phyloP scores from a whole-genome alignment of 2,113 vertebrate species.

The Pygoscelis adeliae region DNA sequence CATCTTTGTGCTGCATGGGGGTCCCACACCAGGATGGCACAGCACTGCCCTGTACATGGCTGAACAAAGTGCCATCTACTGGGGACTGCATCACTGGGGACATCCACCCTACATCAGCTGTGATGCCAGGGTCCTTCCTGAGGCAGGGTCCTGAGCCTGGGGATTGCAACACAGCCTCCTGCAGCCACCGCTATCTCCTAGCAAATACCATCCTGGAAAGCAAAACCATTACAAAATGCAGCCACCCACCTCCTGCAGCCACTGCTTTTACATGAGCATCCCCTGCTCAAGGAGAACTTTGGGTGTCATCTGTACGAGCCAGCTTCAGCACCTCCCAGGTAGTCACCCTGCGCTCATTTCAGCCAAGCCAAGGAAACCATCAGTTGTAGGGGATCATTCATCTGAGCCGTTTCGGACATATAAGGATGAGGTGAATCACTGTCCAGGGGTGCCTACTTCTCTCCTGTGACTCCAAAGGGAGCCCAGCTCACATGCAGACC shows the following conservation, averaged over 20 bases:
- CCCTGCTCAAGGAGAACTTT: neutral
- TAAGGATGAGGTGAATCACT: neutral
- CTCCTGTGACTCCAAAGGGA: neutral
- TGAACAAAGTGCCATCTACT: neutral
- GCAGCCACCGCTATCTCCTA: neutral
- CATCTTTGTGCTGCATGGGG: accelerated
- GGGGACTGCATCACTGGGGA: neutral
- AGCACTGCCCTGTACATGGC: neutral
- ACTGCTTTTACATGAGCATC: neutral
- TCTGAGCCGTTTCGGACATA: neutral
- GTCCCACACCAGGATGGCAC: neutral
- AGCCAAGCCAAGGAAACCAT: neutral
- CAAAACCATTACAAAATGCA: neutral
- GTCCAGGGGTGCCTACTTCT: neutral
- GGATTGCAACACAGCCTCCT: neutral
- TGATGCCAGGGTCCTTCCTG: neutral
- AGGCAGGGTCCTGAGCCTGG: neutral
- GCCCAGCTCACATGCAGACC: neutral
- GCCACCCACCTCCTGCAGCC: neutral
- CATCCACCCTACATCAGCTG: neutral
- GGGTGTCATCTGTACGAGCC: neutral
- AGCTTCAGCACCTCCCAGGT: neutral
- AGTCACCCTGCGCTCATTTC: neutral
- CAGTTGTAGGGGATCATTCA: neutral
- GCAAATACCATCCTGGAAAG: neutral